Evolutionary conservation across 2,888 invertebrate species (phyloP), one percentile per base, ranked within the genome.

Genomic region (Ctenicera cuprea): DNA sequence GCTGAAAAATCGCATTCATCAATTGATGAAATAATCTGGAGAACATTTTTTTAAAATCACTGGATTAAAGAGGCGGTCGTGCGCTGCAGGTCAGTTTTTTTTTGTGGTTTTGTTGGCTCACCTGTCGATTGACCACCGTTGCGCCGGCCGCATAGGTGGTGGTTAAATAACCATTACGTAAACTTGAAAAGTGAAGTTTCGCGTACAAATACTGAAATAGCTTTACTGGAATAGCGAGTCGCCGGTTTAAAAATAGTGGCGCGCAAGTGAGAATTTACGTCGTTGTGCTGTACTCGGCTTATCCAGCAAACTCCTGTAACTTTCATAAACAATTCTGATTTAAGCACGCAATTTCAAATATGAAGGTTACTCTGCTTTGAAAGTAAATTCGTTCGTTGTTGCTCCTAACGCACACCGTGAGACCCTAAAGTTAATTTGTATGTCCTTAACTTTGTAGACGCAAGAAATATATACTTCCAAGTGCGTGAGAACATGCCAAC

Each of bases 51-150:
- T 16, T 65, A 45, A 50, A 37, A 71, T 50, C 65, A 41, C 71
- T 59, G 71, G 65, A 65, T 65, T 71, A 71, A 59, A 63, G 61
- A 61, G 59, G 59, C 45, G 62, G 61, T 43, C 71, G 50, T 52
- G 57, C 57, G 72, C 50, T 50, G 61, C 48, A 37, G 66, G 67
- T 67, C n/a, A 16, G 54, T 57, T 30, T 64, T 71, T 71, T 65
- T 67, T 59, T 71, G 71, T 50, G 71, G 72, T 66, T 65, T 72
- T 72, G 66, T 62, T 67, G 37, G 62, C 52, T 61, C 72, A 72
- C 67, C 72, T 72, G 72, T 67, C 67, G 67, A 52, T 43, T 54
- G 72, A 67, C 72, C 72, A 62, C 72, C 59, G 71, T 45, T 65
- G 45, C 37, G 64, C 59, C 50, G 59, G n/a, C n/a, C n/a, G n/a